A percentile compares a stretch with the other conserved stretches of the same genome.
phyloP scores from a whole-genome alignment of 2,797 vertebrate species.

The Todus mexicanus region DNA sequence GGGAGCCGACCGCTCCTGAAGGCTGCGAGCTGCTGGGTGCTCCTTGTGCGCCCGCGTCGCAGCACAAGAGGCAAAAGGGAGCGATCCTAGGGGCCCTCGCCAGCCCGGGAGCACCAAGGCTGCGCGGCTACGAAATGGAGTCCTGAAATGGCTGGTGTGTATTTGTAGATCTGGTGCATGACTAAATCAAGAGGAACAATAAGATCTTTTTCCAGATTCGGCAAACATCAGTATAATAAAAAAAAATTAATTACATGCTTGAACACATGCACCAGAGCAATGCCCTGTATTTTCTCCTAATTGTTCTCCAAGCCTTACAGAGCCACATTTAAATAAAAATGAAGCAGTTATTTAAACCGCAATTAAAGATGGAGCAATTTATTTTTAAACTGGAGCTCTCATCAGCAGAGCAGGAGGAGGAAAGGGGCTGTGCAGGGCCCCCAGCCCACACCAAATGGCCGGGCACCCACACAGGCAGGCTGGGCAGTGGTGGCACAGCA shows the following conservation, averaged over 20 bases:
- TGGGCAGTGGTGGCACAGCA: rapidly evolving
- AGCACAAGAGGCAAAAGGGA: rapidly evolving
- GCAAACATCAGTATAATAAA: conserved; percentile 66
- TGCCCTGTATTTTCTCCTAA: conserved; percentile 74
- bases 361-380: conserved; percentile 75
- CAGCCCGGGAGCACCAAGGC: not conserved
- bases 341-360: conserved; percentile 77
- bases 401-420: conserved; percentile 3
- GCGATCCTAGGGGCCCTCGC: rapidly evolving
- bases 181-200: conserved; percentile 62
- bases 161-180: conserved; percentile 35
- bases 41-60: no score
- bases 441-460: not conserved
- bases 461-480: no score
- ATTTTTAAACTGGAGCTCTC: conserved; percentile 72
- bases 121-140: not conserved
- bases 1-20: rapidly evolving
- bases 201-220: conserved; percentile 64
- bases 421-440: not conserved
- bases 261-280: conserved; percentile 63
- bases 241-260: conserved; percentile 72
- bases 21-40: not conserved
- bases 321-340: conserved; percentile 76
- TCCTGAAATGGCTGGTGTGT: conserved; percentile 25
- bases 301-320: conserved; percentile 72